Evolutionary conservation across 2,888 invertebrate species (phyloP).

Genomic region (Rhagium mordax): DNA sequence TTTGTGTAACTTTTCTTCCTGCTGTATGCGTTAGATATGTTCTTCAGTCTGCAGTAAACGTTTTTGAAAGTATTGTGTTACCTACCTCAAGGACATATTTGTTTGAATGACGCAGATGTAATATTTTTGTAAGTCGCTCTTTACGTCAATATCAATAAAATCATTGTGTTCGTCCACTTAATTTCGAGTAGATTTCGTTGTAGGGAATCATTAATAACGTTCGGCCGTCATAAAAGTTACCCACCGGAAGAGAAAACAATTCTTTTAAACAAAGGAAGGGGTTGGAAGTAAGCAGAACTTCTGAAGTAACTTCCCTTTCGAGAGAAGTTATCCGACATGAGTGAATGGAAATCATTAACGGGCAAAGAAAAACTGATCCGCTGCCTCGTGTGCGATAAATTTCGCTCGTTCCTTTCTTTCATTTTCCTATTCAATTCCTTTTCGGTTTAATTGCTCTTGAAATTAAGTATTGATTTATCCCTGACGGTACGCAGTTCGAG

Average conservation of each 20-base stretch:
- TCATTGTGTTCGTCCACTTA: background rate
- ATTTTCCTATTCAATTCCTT: background rate
- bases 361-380: constrained; percentile 1
- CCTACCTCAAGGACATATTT: no score
- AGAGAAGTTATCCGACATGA: background rate
- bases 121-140: background rate
- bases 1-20: no score
- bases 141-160: background rate
- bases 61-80: no score
- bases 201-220: background rate
- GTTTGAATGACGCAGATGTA: no score
- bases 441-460: background rate
- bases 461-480: background rate
- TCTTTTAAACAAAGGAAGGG: constrained; percentile 1
- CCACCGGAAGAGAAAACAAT: constrained; percentile 10
- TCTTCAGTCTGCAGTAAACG: no score
- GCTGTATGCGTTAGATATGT: no score
- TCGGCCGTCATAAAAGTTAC: background rate
- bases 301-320: background rate
- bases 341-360: constrained; percentile 23
- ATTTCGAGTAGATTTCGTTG: background rate
- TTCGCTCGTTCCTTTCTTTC: constrained; percentile 5
- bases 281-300: background rate
- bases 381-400: constrained; percentile 7
- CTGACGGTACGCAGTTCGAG: background rate